Base-by-base conservation (phyloP, 2,113 vertebrate genomes). In the Scartelaos histophorus region DNA sequence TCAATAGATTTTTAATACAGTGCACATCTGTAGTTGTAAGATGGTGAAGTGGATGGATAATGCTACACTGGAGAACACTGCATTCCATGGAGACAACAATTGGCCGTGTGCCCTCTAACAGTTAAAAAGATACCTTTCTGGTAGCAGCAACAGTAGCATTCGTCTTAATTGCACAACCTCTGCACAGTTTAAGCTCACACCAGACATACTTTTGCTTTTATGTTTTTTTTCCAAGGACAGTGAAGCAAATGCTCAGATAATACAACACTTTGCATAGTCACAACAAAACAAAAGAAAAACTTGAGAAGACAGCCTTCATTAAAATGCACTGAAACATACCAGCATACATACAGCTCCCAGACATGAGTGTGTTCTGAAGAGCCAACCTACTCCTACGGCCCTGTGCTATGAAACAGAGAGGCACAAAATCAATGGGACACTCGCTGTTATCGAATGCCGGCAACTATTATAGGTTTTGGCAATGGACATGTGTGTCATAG, bases 371-470 rank as follows among this genome's bases (percentile, higher is more conserved):
- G 70, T 21, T 29, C 47, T 78, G 75, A 83, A 74, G 80, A 77
- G 79, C 78, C 80, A 80, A 87, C 85, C 77, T 80, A 49, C 80
- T 82, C 68, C 53, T 69, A 74, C 81, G 70, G 82, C 71, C 74
- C 67, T 53, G 16, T 56, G 35, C 75, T 67, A 69, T 74, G n/a
- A 47, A 86, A 85, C 47, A 81, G 65, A 38, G 71, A 51, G 81
- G 70, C 83, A 85, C 54, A 85, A 87, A 91, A 90, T 90, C 81
- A 75, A 87, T 85, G 75, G 72, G 69, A 85, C 69, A 78, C 75
- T 82, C 66, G 71, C 76, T 58, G 69, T 67, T 73, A 75, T 75
- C 85, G 81, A 73, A 83, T 9, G 74, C 79, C 80, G 84, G 84
- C 86, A 76, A 78, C 74, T 75, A 74, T 81, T 82, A 71, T 61